Conservation (phyloP, 1,140 invertebrate species). For the Sitophilus oryzae region DNA sequence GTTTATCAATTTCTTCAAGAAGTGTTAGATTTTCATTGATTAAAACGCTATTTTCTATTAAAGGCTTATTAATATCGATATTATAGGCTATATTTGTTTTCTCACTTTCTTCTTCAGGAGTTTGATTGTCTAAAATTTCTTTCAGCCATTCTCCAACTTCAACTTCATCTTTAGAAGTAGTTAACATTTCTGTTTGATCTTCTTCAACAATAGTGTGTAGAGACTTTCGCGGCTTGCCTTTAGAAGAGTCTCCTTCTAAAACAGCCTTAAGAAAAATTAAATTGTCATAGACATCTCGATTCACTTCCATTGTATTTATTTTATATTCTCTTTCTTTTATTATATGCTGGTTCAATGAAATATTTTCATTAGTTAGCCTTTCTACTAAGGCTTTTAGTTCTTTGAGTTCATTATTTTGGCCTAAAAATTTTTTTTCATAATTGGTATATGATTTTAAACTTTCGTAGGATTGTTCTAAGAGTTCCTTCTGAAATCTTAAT, state of each 20-base stretch:
- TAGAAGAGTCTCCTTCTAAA: neutral
- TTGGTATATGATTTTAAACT: slow-evolving; percentile 25
- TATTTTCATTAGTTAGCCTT: slow-evolving; percentile 9
- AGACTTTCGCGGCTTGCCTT: neutral
- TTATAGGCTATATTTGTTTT: neutral
- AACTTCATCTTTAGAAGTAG: neutral
- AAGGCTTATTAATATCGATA: no score
- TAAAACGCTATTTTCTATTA: no score
- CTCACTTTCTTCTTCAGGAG: neutral
- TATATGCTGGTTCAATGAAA: slow-evolving; percentile 3
- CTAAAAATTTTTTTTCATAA: slow-evolving; percentile 16
- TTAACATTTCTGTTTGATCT: neutral
- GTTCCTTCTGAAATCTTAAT: slow-evolving; percentile 17
- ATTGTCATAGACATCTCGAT: neutral
- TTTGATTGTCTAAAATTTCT: neutral
- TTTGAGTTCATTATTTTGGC: slow-evolving; percentile 1
- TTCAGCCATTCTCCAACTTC: neutral
- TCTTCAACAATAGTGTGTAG: slow-evolving; percentile 1
- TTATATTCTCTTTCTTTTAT: neutral
- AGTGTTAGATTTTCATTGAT: no score
- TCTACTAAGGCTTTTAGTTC: slow-evolving; percentile 4
- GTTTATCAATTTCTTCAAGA: neutral
- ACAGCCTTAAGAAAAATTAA: slow-evolving; percentile 6
- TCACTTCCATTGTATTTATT: neutral
- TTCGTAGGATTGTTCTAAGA: slow-evolving; percentile 18